phyloP scores from a whole-genome alignment of 2,888 invertebrate genomes.

The Gastracanthus pulcherrimus region DNA sequence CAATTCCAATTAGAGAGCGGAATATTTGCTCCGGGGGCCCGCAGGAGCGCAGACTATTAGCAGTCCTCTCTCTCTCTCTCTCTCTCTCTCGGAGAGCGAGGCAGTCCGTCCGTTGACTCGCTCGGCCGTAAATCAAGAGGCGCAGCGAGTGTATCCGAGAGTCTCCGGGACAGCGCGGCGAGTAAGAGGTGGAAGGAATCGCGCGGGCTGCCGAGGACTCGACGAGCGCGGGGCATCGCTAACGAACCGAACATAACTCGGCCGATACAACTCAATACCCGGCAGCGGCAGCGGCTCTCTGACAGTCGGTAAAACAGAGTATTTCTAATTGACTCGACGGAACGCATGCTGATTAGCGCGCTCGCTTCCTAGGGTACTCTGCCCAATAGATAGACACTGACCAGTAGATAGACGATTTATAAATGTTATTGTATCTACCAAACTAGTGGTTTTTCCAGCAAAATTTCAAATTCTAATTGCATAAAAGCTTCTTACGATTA shows the following conservation, averaged over 20 bases:
- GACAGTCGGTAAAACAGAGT: conserved; percentile 77
- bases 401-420: too few species aligned
- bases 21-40: conserved; percentile 51
- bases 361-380: conserved; percentile 71
- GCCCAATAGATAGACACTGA: too few species aligned
- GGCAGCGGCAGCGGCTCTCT: conserved; percentile 69
- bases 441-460: too few species aligned
- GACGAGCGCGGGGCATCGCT: conserved; percentile 61
- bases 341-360: conserved; percentile 76
- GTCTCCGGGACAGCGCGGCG: background rate
- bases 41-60: conserved; percentile 71
- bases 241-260: conserved; percentile 77
- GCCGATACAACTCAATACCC: conserved; percentile 76
- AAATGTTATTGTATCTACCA: too few species aligned
- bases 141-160: conserved; percentile 61
- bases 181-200: conserved; percentile 58
- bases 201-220: too few species aligned
- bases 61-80: conserved; percentile 66
- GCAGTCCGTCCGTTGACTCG: conserved; percentile 69
- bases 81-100: too few species aligned
- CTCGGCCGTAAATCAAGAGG: conserved; percentile 75
- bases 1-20: conserved; percentile 77
- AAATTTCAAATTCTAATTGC: too few species aligned
- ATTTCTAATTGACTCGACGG: conserved; percentile 76
- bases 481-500: too few species aligned